These are phyloP conservation scores for Misgurnus anguillicaudatus DNA, from an alignment of 2,113 vertebrate species.

Conservation along the genomic window DNA sequence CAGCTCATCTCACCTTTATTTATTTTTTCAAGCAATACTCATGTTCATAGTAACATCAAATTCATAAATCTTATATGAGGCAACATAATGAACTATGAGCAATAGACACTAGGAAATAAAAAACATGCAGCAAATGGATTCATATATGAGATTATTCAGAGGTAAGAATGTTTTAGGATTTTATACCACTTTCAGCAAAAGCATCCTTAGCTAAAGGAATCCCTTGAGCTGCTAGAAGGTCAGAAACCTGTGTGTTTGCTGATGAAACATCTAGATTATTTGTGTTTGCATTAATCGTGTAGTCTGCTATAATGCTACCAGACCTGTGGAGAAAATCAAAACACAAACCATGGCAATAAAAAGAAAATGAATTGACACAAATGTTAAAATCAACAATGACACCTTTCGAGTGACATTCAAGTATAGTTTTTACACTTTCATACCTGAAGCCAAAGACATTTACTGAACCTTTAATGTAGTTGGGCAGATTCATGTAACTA, in stretches of 20 bases:
- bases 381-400: neutral
- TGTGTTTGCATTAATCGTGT: conserved; percentile 36
- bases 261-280: neutral
- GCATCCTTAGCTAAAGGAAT: neutral
- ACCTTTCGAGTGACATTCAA: too few relatives aligned
- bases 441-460: too few relatives aligned
- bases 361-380: neutral
- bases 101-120: too few relatives aligned
- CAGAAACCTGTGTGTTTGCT: conserved; percentile 40
- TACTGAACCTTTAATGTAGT: too few relatives aligned
- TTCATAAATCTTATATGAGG: too few relatives aligned
- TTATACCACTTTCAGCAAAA: conserved; percentile 37
- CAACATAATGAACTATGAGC: too few relatives aligned
- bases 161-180: neutral
- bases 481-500: too few relatives aligned
- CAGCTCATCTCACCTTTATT: neutral
- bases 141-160: neutral
- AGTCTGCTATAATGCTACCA: conserved; percentile 67
- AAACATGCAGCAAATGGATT: too few relatives aligned
- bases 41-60: too few relatives aligned
- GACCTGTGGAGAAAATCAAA: conserved; percentile 46
- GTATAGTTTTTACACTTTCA: too few relatives aligned
- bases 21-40: neutral
- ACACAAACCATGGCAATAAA: conserved; percentile 13
- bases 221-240: rapidly evolving